Evolutionary conservation across 2,888 invertebrate genomes (phyloP).

Genomic region (Eilema sororculum): DNA sequence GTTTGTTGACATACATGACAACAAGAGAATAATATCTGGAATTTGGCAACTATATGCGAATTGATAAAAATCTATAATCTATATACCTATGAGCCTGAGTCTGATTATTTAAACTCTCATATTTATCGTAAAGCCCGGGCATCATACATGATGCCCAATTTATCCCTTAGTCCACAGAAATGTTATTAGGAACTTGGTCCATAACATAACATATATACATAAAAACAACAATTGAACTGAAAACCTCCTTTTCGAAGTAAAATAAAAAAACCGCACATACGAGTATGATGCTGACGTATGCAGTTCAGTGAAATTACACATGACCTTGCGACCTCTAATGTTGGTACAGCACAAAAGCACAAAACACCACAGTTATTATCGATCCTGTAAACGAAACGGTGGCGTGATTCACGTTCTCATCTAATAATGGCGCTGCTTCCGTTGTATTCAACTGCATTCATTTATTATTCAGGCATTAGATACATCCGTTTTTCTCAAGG

Average conservation of each 20-base stretch:
- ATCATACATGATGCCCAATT: no score
- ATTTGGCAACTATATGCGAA: neutral
- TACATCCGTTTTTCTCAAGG: neutral
- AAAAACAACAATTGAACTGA: no score
- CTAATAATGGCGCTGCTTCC: slow-evolving; percentile 7
- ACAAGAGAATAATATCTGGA: neutral
- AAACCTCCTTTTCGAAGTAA: no score
- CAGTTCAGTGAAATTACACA: neutral
- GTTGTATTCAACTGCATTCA: neutral
- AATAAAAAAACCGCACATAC: neutral
- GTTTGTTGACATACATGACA: neutral
- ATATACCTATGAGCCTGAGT: no score
- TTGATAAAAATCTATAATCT: no score
- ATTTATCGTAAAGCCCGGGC: no score
- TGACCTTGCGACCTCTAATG: slow-evolving; percentile 5
- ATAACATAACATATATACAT: no score
- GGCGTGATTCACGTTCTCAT: neutral
- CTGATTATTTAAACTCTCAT: no score
- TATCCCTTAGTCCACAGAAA: no score
- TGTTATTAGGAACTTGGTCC: no score
- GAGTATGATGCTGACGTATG: neutral
- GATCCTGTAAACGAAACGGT: slow-evolving; percentile 4
- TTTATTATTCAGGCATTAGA: neutral
- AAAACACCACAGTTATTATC: slow-evolving; percentile 7
- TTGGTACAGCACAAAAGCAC: neutral